Evolutionary conservation across 1,140 invertebrate genomes (phyloP), one percentile per base, ranked within the genome.

Genomic region (Diploscapter pachys): DNA sequence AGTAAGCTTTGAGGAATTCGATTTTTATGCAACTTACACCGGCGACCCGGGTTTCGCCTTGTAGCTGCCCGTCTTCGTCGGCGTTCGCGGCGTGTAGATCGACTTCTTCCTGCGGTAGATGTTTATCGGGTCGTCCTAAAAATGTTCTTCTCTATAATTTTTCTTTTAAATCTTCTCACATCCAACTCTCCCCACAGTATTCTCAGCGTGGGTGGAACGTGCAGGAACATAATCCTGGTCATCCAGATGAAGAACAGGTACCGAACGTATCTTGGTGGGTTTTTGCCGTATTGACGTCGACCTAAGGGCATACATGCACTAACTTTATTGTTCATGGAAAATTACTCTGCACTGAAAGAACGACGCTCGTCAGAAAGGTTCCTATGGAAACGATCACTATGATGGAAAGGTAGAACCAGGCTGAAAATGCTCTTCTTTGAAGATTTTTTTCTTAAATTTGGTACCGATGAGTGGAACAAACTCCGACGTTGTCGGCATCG

Each of bases 401-500:
- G 49, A 80, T 80, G 8, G 78, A 80, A 13, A 84, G 78, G 55
- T 84, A 84, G 71, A 84, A 84, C 83, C 83, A 85, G 6, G 81
- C 69, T 72, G 70, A n/a, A 72, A 73, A 5, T 76, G 52, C 6
- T n/a, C 8, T 31, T 31, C 31, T 31, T 31, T 31, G 31, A 31
- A 31, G 31, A 11, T 2, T 62, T 4, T 6, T 68, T 2, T 2
- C 11, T 13, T 31, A 13, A 52, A 5, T 9, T 48, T 75, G 63
- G 52, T 56, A 63, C 79, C 81, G 51, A 84, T 84, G 55, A 84
- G 76, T 49, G 83, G 83, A 9, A 84, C 82, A 75, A 84, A 84
- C 66, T 84, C 84, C 4, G 77, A 80, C 9, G 83, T 84, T n/a
- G 83, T 84, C 5, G 83, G 83, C 84, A 84, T 84, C 69, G 84